phyloP scores from a whole-genome alignment of 2,113 vertebrate species.

The Carassius carassius region DNA sequence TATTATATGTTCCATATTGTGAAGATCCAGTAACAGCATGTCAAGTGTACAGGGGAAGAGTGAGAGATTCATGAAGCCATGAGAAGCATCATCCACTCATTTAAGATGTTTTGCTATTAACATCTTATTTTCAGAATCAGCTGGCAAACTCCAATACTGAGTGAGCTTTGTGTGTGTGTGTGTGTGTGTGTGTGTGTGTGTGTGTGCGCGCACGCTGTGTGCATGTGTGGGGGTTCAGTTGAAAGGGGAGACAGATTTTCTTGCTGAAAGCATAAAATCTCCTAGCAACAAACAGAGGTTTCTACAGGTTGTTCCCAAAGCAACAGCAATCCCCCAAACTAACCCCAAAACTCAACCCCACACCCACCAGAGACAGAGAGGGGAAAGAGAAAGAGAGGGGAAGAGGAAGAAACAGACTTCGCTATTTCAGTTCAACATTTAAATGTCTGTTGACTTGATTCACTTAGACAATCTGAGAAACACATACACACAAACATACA shows the following conservation, averaged over 20 bases:
- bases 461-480: not conserved
- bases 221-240: constrained; percentile 32
- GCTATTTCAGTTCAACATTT: constrained; percentile 15
- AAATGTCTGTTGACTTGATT: not conserved
- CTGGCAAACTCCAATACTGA: constrained; percentile 39
- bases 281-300: constrained; percentile 57
- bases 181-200: not conserved
- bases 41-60: not conserved
- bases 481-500: not conserved
- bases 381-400: not conserved
- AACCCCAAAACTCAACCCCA: constrained; percentile 42
- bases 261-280: constrained; percentile 51
- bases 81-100: not conserved
- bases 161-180: not conserved
- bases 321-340: constrained; percentile 50
- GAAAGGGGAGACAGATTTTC: constrained; percentile 49
- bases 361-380: constrained; percentile 30
- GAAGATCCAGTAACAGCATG: not conserved
- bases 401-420: not conserved
- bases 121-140: constrained; percentile 42
- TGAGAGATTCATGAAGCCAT: not conserved
- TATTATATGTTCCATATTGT: not conserved
- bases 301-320: constrained; percentile 55
- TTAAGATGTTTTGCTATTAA: constrained; percentile 26
- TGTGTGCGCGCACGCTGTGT: constrained; percentile 11